These are phyloP conservation scores for Temnopleurus reevesii DNA, from an alignment of 53 echinoderm and acorn worm species.

Conservation along the genomic window DNA sequence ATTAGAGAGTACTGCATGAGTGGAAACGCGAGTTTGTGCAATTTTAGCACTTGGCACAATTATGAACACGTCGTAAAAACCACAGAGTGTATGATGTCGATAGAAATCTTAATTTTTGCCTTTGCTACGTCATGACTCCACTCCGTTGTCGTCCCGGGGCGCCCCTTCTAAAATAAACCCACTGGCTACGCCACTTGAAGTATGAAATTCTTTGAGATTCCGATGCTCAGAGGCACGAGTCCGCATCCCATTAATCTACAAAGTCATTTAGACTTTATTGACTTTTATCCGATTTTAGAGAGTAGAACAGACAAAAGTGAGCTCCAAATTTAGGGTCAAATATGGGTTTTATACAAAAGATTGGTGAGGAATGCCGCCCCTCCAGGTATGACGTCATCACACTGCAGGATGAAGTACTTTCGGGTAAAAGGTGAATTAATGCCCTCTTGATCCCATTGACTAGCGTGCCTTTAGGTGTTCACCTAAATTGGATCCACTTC, in stretches of 20 bases:
- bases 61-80: no score
- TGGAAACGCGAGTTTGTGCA: no score
- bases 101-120: no score
- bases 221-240: neutral
- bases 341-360: neutral
- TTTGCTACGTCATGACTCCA: no score
- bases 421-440: neutral
- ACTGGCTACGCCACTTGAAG: neutral
- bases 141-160: neutral
- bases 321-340: neutral
- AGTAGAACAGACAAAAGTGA: neutral
- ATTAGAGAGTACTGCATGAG: no score
- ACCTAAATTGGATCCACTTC: constrained; percentile 3
- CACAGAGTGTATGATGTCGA: no score
- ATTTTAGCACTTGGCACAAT: no score
- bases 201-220: neutral
- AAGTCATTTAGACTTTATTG: neutral
- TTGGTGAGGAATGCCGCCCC: neutral
- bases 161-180: neutral
- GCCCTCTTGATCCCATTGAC: neutral
- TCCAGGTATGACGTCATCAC: constrained; percentile 1
- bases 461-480: neutral
- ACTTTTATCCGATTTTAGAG: neutral
- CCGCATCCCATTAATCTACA: neutral
- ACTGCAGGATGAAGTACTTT: neutral